Evolutionary conservation across 23 tunicate genomes (phyloP).

Genomic region (Botrylloides violaceus): DNA sequence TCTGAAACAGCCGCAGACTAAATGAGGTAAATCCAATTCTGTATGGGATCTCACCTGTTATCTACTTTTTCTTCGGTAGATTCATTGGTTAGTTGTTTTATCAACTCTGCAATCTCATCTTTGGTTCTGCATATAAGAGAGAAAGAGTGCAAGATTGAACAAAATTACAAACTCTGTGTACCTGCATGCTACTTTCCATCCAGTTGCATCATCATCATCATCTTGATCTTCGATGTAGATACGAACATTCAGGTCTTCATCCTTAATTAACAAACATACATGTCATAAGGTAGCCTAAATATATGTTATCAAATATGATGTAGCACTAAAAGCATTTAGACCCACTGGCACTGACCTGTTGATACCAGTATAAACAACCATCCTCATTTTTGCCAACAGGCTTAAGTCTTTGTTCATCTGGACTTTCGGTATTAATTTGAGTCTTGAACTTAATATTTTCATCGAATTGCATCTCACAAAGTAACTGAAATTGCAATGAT

Average conservation of each 20-base stretch:
- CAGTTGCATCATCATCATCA: constrained; percentile 15
- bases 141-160: background rate
- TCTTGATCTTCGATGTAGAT: constrained; percentile 23
- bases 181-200: constrained; percentile 28
- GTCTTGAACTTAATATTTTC: constrained; percentile 21
- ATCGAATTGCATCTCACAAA: constrained; percentile 29
- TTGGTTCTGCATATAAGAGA: background rate
- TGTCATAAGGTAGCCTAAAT: background rate
- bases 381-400: constrained; percentile 20
- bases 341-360: constrained; percentile 21
- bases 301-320: background rate
- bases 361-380: constrained; percentile 23
- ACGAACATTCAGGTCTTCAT: constrained; percentile 15
- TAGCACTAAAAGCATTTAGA: too few species aligned
- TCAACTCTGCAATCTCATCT: background rate
- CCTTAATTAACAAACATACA: constrained; percentile 2
- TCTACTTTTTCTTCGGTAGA: background rate
- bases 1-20: too few species aligned
- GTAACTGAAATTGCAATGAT: constrained; percentile 8
- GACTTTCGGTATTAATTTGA: background rate
- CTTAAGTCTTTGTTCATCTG: constrained; percentile 14
- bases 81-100: background rate
- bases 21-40: too few species aligned
- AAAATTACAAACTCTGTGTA: background rate
- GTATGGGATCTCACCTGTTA: background rate